A percentile compares a stretch with the other conserved stretches of the same genome.
These are phyloP conservation scores for Onthophagus taurus DNA, from an alignment of 1,140 invertebrate genomes.

Conservation along the genomic window DNA sequence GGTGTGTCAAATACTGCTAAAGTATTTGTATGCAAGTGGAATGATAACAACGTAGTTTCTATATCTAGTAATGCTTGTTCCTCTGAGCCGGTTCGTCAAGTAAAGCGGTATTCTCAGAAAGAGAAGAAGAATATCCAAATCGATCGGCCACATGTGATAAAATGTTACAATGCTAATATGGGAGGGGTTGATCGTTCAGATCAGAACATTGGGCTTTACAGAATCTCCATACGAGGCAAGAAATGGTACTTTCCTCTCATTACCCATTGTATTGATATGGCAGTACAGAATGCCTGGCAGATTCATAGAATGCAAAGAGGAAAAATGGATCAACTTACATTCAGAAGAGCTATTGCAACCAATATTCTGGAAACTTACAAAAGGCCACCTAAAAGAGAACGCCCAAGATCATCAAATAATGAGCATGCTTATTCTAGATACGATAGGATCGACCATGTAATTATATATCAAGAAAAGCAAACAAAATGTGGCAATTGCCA, in stretches of 20 bases:
- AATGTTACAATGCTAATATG: conserved; percentile 23
- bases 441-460: conserved; percentile 23
- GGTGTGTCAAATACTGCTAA: conserved; percentile 2
- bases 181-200: conserved; percentile 23
- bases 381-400: conserved; percentile 4
- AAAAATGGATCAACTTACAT: conserved; percentile 14
- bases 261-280: conserved; percentile 18
- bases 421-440: conserved; percentile 13
- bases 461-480: conserved; percentile 21
- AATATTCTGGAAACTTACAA: conserved; percentile 5
- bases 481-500: conserved; percentile 12
- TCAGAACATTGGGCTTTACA: conserved; percentile 20
- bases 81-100: conserved; percentile 18
- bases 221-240: conserved; percentile 12
- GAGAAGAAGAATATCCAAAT: conserved; percentile 20
- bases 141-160: conserved; percentile 17
- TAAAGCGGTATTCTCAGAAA: conserved; percentile 22
- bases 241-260: conserved; percentile 22
- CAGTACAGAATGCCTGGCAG: conserved; percentile 20
- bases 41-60: conserved; percentile 22
- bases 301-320: conserved; percentile 13
- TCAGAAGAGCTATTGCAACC: conserved; percentile 12
- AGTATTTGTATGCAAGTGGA: conserved; percentile 20
- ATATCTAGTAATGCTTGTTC: no score
- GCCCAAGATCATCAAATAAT: background rate